phyloP scores from a whole-genome alignment of 2,113 vertebrate species.

The Martes martes region DNA sequence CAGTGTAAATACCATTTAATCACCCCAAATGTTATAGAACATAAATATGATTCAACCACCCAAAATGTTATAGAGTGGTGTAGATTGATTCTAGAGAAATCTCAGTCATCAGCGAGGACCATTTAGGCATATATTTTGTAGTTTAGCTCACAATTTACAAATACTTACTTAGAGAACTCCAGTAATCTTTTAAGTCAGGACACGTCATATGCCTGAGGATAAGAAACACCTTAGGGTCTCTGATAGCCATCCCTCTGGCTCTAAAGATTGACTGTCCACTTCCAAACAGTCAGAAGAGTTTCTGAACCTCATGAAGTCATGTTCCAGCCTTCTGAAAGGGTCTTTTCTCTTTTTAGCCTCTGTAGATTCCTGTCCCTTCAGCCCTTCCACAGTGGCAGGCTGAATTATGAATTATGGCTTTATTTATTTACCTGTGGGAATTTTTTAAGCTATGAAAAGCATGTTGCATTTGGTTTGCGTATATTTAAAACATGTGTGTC shows the following conservation, averaged over 20 bases:
- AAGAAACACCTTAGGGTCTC: background rate
- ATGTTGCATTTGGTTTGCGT: background rate
- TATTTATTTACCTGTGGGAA: background rate
- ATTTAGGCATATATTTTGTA: background rate
- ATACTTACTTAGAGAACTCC: background rate
- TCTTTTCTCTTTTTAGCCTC: background rate
- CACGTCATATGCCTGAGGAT: background rate
- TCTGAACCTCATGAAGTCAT: background rate
- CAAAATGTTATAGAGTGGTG: background rate
- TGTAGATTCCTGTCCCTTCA: background rate
- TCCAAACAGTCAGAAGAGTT: background rate
- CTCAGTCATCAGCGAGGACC: background rate
- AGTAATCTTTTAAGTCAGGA: background rate
- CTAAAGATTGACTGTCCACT: background rate
- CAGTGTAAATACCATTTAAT: background rate
- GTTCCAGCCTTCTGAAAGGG: background rate
- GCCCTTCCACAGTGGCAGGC: background rate
- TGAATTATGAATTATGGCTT: background rate
- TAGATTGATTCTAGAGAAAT: background rate
- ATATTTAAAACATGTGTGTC: background rate
- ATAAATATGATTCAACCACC: background rate
- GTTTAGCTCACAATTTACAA: background rate
- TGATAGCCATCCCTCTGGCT: background rate
- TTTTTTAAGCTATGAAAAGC: background rate
- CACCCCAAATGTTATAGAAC: background rate